Conservation (phyloP, 2,113 vertebrate species). For the Oceanites oceanicus region DNA sequence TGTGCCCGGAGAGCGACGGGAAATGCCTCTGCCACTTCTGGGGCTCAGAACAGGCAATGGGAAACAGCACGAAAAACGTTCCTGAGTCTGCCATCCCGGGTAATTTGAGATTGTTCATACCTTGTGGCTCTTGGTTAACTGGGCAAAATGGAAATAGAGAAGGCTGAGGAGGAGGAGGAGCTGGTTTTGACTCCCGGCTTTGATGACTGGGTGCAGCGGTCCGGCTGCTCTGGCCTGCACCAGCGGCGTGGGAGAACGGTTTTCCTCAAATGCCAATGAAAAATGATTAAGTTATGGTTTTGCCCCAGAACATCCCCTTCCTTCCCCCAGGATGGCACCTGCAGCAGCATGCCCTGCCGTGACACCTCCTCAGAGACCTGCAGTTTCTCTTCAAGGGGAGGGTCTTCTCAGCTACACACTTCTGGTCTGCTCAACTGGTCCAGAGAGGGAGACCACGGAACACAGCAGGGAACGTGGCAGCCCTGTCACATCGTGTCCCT, state of each 20-base stretch:
- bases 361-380: rapidly evolving
- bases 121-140: background rate
- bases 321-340: rapidly evolving
- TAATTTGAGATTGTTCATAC: rapidly evolving
- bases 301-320: background rate
- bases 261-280: background rate
- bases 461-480: background rate
- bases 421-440: background rate
- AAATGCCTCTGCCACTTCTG: background rate
- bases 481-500: background rate
- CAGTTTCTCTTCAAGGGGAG: background rate
- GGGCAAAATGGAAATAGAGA: rapidly evolving
- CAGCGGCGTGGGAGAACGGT: rapidly evolving
- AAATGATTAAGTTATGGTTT: background rate
- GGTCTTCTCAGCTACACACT: rapidly evolving
- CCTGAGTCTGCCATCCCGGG: background rate
- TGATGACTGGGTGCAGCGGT: background rate
- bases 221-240: background rate
- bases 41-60: rapidly evolving
- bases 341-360: background rate
- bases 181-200: background rate
- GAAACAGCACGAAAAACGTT: rapidly evolving
- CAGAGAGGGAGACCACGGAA: too few species aligned
- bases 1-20: rapidly evolving
- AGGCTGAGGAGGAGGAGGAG: background rate